These are phyloP conservation scores for Athetis lepigone DNA, from an alignment of 2,888 invertebrate genomes.

Conservation along the genomic window DNA sequence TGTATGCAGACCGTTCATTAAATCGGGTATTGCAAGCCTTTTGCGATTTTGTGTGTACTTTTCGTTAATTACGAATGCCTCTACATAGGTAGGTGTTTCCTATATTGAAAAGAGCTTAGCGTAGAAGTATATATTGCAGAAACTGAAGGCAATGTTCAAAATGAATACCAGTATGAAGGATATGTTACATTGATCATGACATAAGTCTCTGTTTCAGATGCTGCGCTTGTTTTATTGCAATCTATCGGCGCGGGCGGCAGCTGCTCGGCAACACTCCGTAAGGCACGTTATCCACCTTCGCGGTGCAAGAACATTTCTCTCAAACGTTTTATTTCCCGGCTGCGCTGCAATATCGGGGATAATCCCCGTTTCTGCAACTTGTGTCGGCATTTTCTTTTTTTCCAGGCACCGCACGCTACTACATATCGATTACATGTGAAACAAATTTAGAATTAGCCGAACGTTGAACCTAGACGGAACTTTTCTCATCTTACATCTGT, in stretches of 20 bases:
- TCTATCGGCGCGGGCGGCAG: constrained; percentile 62
- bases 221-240: constrained; percentile 59
- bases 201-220: constrained; percentile 52
- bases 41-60: neutral
- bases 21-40: neutral
- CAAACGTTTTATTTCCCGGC: constrained; percentile 74
- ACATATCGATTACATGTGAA: constrained; percentile 67
- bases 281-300: constrained; percentile 73
- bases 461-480: constrained; percentile 53
- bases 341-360: constrained; percentile 75
- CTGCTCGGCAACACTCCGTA: constrained; percentile 64
- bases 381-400: constrained; percentile 67
- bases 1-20: constrained; percentile 15
- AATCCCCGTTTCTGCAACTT: constrained; percentile 77
- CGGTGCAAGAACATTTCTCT: constrained; percentile 64
- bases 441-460: constrained; percentile 62
- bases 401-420: constrained; percentile 49
- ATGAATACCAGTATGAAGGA: constrained; percentile 34
- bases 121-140: constrained; percentile 12
- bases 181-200: constrained; percentile 52
- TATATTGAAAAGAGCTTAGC: neutral
- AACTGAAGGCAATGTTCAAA: constrained; percentile 15
- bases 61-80: neutral
- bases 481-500: constrained; percentile 39
- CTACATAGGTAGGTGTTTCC: neutral